Percentiles rank a stretch among this genome's conserved stretches.
Evolutionary conservation across 1,140 invertebrate species (phyloP).

Genomic region (Helicorthomorpha holstii): DNA sequence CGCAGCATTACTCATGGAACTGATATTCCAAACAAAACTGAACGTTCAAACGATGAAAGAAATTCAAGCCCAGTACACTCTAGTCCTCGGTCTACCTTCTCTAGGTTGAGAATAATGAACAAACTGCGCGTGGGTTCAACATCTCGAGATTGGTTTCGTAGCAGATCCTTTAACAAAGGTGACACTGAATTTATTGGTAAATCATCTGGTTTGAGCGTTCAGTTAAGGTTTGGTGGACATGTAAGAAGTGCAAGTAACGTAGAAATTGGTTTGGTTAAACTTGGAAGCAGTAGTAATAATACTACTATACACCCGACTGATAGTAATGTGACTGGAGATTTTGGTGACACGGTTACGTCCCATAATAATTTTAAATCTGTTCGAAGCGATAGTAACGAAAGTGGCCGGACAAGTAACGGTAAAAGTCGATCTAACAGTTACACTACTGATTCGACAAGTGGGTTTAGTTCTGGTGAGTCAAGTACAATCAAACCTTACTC

Average conservation of each 20-base stretch:
- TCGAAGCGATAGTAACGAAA: slow-evolving; percentile 20
- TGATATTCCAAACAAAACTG: background rate
- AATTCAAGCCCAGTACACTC: background rate
- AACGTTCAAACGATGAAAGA: background rate
- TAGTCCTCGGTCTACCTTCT: background rate
- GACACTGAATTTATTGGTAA: background rate
- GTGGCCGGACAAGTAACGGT: slow-evolving; percentile 11
- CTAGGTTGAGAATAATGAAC: background rate
- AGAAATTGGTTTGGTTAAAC: background rate
- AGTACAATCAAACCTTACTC: slow-evolving; percentile 26
- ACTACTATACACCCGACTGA: too few relatives aligned
- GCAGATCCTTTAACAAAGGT: background rate
- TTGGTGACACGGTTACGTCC: background rate
- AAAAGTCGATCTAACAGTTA: slow-evolving; percentile 30
- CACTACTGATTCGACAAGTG: slow-evolving; percentile 54
- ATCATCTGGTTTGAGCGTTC: background rate
- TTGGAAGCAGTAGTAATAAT: background rate
- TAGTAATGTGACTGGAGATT: background rate
- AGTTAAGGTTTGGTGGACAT: background rate
- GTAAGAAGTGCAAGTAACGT: slow-evolving; percentile 7
- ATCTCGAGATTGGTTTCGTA: background rate
- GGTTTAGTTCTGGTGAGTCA: slow-evolving; percentile 58
- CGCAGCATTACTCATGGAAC: background rate
- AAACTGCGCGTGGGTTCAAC: background rate
- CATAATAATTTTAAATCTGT: slow-evolving; percentile 6